Percentiles rank a stretch among this genome's conserved stretches.
Conservation (phyloP, 2,797 vertebrate genomes). For the Poeciliopsis presidionis region DNA sequence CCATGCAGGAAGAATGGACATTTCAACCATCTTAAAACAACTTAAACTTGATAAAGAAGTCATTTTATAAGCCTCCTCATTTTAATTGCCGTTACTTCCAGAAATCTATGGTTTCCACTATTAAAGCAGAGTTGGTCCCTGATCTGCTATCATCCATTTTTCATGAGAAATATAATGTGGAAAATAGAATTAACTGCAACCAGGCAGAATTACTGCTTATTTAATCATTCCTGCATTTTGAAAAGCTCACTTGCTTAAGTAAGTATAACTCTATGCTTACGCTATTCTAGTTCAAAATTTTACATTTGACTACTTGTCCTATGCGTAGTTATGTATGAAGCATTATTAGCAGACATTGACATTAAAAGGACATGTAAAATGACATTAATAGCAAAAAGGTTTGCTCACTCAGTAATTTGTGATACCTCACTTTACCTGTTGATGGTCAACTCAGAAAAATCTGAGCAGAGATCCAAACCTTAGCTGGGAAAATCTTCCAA, state of each 20-base stretch:
- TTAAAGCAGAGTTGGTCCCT: background rate
- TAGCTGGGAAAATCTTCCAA: background rate
- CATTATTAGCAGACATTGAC: background rate
- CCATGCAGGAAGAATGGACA: background rate
- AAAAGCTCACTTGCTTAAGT: background rate
- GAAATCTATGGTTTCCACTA: background rate
- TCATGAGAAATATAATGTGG: background rate
- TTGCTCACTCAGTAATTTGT: too few species aligned
- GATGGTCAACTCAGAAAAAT: background rate
- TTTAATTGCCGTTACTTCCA: too few species aligned
- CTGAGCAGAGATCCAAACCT: background rate
- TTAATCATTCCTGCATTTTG: background rate
- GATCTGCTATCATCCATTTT: background rate
- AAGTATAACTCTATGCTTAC: background rate
- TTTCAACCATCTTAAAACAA: background rate
- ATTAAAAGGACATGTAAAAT: background rate
- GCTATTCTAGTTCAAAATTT: background rate
- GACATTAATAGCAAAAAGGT: too few species aligned
- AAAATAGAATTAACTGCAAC: background rate
- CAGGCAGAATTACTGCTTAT: background rate
- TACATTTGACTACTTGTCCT: background rate
- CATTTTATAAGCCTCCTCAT: too few species aligned
- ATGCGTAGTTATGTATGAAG: background rate
- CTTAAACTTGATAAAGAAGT: background rate
- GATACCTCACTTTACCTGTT: background rate